Base-by-base conservation (phyloP, 1,140 invertebrate genomes). In the Bicyclus anynana region DNA sequence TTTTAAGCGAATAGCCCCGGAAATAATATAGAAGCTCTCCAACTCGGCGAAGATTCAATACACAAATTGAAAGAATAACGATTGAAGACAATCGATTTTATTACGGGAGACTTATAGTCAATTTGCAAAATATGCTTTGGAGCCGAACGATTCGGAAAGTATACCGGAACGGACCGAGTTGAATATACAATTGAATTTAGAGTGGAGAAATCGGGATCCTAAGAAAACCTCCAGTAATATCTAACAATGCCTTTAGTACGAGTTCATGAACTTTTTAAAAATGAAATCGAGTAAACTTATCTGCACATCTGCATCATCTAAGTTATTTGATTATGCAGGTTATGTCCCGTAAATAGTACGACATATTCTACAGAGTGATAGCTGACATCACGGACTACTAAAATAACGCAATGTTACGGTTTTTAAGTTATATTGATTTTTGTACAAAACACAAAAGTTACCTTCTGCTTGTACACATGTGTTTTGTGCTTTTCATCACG, bases 1-100 rank as follows among this genome's bases (percentile, higher is more conserved):
- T 44, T 50, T 44, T 29, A 60, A 16, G 14, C 5, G 38, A 55
- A 48, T 48, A 49, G 14, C 14, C 16, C 14, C 20, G 38, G 37
- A 50, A 54, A 51, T 60, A 61, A 55, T 33, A 54, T 40, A 50
- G 51, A 50, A 50, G 21, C 27, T 27, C 27, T 38, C 55, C 42
- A 23, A 62, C 13, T 58, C 48, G 18, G 12, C 59, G 26, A 53
- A 62, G 54, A 50, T 68, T 67, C 60, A 67, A 69, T 62, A 72
- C 53, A 69, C 53, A 75, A 78, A 77, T 77, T 77, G 76, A 68
- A 74, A 68, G 67, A 67, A 77, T 59, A 73, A 75, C 62, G 67
- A 69, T 56, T 61, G 57, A 57, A 70, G 69, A 76, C 67, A 79
- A 55, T 70, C 64, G 68, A 66, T 46, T 70, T 65, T 62, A 75